Percentiles rank a stretch among this genome's conserved stretches.
Evolutionary conservation across 2,113 vertebrate genomes (phyloP).

Genomic region (Peromyscus californicus): DNA sequence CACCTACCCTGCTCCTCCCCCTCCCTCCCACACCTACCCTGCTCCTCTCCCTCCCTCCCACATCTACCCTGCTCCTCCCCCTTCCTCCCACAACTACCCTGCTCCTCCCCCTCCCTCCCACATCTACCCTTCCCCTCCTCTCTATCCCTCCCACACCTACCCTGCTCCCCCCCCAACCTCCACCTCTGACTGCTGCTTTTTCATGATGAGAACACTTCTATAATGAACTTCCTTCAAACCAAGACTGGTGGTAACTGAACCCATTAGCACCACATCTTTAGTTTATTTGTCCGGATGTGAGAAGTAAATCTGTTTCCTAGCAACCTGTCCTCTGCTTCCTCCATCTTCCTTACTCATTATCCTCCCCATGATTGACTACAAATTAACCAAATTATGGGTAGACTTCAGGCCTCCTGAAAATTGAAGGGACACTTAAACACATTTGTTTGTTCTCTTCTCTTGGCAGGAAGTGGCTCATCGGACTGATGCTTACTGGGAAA

Average conservation of each 20-base stretch:
- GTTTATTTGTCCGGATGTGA: slow-evolving; percentile 60
- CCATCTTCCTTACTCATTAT: slow-evolving; percentile 83
- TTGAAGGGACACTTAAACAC: slow-evolving; percentile 79
- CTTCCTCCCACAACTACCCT: no score
- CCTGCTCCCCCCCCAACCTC: background rate
- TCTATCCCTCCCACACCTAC: background rate
- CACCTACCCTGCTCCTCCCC: no score
- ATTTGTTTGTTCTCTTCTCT: slow-evolving; percentile 77
- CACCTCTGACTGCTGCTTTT: background rate
- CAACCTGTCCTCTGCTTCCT: slow-evolving; percentile 81
- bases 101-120: no score
- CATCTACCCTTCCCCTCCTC: no score
- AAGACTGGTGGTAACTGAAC: slow-evolving; percentile 2
- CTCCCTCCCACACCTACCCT: no score
- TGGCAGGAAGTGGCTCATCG: slow-evolving; percentile 29
- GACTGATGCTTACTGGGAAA: background rate
- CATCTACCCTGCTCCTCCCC: no score
- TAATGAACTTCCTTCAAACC: slow-evolving; percentile 30
- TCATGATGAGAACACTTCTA: background rate
- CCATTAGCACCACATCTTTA: slow-evolving; percentile 65
- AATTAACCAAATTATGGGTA: slow-evolving; percentile 84
- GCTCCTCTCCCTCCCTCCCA: no score
- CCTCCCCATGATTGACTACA: slow-evolving; percentile 77
- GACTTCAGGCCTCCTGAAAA: slow-evolving; percentile 83
- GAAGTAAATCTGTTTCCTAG: slow-evolving; percentile 76